Conservation (phyloP, 2,113 vertebrate species). For the Rhinogobius similis region DNA sequence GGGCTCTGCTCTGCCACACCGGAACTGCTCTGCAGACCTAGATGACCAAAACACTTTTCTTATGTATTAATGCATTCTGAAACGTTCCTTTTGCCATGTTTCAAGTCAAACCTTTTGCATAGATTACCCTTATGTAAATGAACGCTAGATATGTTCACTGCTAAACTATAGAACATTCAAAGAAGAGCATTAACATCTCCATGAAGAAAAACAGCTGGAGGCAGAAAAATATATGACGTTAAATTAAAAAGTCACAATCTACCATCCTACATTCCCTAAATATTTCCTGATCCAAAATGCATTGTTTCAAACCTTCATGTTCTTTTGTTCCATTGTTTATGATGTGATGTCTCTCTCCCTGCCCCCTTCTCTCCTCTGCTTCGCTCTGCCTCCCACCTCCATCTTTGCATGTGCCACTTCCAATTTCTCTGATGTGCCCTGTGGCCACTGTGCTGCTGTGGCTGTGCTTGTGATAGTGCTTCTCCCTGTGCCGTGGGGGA, state of each 20-base stretch:
- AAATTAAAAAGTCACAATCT: conserved; percentile 30
- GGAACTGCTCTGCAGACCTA: too few species aligned
- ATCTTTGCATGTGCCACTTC: conserved; percentile 82
- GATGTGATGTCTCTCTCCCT: conserved; percentile 64
- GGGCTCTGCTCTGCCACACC: neutral
- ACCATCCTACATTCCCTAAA: conserved; percentile 46
- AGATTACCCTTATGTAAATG: too few species aligned
- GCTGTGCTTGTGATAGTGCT: conserved; percentile 76
- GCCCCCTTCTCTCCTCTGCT: conserved; percentile 32
- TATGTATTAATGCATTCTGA: neutral
- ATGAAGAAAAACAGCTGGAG: too few species aligned
- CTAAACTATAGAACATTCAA: too few species aligned
- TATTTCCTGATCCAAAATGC: conserved; percentile 16
- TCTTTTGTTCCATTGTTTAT: conserved; percentile 67
- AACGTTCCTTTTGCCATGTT: too few species aligned
- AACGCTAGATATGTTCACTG: too few species aligned
- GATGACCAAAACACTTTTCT: neutral
- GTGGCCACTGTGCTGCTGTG: conserved; percentile 74
- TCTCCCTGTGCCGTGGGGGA: conserved; percentile 73
- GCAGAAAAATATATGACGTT: too few species aligned
- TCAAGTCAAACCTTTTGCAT: too few species aligned
- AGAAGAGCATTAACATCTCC: too few species aligned
- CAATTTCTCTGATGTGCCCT: conserved; percentile 79
- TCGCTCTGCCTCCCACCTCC: conserved; percentile 43
- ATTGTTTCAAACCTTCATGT: conserved; percentile 35